Percentiles rank a stretch among this genome's conserved stretches.
phyloP scores from a whole-genome alignment of 2,888 invertebrate species.

The Beris morrisii region DNA sequence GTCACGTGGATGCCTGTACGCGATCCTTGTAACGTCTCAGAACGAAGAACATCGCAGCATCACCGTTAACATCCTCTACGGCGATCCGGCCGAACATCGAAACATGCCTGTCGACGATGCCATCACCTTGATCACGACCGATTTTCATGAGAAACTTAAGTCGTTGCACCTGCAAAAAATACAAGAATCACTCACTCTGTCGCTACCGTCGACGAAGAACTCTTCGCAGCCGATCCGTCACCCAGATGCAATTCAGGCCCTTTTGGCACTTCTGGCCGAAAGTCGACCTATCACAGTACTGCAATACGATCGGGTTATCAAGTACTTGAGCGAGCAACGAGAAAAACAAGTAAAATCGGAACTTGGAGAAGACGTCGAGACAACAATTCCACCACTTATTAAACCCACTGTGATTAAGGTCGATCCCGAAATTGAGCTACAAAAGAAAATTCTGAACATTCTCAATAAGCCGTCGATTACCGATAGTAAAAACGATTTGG shows the following conservation, averaged over 20 bases:
- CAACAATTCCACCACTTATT: conserved; percentile 48
- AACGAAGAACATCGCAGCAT: conserved; percentile 85
- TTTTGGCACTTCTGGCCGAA: conserved; percentile 80
- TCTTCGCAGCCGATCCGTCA: conserved; percentile 58
- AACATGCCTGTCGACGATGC: conserved; percentile 96
- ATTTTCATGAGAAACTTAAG: conserved; percentile 66
- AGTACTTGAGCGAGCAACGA: conserved; percentile 71
- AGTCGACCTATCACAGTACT: conserved; percentile 74
- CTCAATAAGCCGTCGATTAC: conserved; percentile 54
- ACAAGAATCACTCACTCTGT: conserved; percentile 40
- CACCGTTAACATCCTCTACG: conserved; percentile 88
- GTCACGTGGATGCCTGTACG: conserved; percentile 85
- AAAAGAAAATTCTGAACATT: conserved; percentile 54
- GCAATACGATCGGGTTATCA: conserved; percentile 77
- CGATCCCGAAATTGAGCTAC: conserved; percentile 54
- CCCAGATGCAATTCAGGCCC: conserved; percentile 68
- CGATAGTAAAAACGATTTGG: conserved; percentile 46
- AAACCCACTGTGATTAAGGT: conserved; percentile 48
- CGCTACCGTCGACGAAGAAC: conserved; percentile 52
- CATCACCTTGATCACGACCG: conserved; percentile 72
- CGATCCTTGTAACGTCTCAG: conserved; percentile 80
- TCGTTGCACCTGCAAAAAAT: conserved; percentile 50
- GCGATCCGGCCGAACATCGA: conserved; percentile 86
- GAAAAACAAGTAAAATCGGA: conserved; percentile 76
- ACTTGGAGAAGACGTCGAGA: conserved; percentile 66